A percentile compares a stretch with the other conserved stretches of the same genome.
Evolutionary conservation across 2,113 vertebrate species (phyloP).

Genomic region (Antechinus flavipes): DNA sequence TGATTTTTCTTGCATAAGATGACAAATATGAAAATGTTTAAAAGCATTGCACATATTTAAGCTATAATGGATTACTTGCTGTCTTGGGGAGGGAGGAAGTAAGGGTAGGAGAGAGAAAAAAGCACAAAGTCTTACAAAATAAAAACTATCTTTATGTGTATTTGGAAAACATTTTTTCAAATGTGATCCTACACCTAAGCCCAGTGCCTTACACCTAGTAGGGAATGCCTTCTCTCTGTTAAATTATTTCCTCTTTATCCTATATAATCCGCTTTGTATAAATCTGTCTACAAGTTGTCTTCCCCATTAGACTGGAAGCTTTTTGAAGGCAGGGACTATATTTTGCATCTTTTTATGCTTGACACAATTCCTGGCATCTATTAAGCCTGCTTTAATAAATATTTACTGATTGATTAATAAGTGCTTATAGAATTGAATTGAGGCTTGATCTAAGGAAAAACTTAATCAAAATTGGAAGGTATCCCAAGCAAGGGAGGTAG

Average conservation of each 20-base stretch:
- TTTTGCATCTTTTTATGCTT: not conserved
- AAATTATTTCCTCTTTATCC: not conserved
- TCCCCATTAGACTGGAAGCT: not conserved
- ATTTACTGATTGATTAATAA: constrained; percentile 5
- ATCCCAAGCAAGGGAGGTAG: not conserved
- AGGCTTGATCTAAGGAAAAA: not conserved
- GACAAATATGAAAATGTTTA: too few species aligned
- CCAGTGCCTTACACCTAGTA: too few species aligned
- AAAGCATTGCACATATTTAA: too few species aligned
- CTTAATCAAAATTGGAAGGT: not conserved
- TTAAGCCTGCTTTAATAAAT: constrained; percentile 5
- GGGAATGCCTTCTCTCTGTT: not conserved
- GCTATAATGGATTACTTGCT: too few species aligned
- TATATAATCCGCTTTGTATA: not conserved
- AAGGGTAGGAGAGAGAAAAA: too few species aligned
- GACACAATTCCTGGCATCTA: not conserved
- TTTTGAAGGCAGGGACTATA: not conserved
- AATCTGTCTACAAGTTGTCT: not conserved
- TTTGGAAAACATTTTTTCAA: too few species aligned
- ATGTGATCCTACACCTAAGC: not conserved
- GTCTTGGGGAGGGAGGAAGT: too few species aligned
- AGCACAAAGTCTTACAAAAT: too few species aligned
- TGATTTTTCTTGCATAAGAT: too few species aligned
- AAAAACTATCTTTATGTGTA: too few species aligned
- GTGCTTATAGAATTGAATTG: not conserved